Evolutionary conservation across 2,888 invertebrate genomes (phyloP), one percentile per base, ranked within the genome.

Genomic region (Ischnura elegans): DNA sequence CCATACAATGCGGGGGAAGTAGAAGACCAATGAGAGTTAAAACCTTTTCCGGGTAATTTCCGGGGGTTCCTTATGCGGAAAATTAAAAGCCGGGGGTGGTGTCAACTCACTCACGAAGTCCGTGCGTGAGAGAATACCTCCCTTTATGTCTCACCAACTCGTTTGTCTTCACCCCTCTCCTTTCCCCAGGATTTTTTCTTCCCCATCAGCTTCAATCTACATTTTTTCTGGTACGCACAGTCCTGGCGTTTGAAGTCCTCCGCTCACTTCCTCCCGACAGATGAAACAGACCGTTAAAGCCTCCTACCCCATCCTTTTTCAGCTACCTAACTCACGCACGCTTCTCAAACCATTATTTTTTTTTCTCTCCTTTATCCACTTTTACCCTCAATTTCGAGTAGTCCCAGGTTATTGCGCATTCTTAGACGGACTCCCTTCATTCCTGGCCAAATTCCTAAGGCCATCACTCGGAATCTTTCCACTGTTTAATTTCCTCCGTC

Each of bases 41-140:
- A 90, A 36, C 86, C 46, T 43, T 45, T 86, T 46, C 86, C 45
- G 61, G 90, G 61, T 90, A 90, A 90, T 90, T 90, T 90, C 66
- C 61, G 61, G 43, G 90, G 90, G 90, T 90, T 66, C 61, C 90
- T 90, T 90, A 90, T 90, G 90, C 90, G 90, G 90, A 90, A 90
- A 90, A 90, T 90, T 90, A 90, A 90, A 61, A 61, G 43, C 45
- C 42, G 36, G 90, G 47, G 90, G 90, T 90, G 61, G 90, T 61
- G 66, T 61, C 90, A 61, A 29, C 90, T 61, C 87, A 87, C 87
- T 51, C 61, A 90, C 90, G 55, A 6, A 43, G 55, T n/a, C 43
- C 43, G 51, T 55, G 61, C 36, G 10, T 10, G 2, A 36, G 76
- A 76, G 51, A 76, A 36, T 10, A 36, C 45, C n/a, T 19, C 86